Conservation (phyloP, 2,888 invertebrate genomes). For the Ormyrus rosae region DNA sequence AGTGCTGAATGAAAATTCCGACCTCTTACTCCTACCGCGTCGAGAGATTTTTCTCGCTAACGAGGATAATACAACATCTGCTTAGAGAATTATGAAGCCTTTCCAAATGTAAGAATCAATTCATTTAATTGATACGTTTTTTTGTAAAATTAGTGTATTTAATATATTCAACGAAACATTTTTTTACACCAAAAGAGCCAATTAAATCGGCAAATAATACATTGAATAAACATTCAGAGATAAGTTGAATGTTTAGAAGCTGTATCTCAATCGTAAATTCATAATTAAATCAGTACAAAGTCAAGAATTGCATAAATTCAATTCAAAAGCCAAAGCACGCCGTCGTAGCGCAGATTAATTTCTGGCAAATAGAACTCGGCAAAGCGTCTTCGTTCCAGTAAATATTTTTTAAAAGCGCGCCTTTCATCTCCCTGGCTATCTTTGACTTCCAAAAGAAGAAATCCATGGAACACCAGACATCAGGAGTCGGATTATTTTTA, state of each 20-base stretch:
- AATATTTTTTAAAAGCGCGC: constrained; percentile 23
- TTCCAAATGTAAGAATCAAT: background rate
- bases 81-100: background rate
- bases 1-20: constrained; percentile 25
- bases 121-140: too few species aligned
- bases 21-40: background rate
- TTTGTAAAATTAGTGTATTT: too few species aligned
- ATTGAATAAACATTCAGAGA: too few species aligned
- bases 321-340: too few species aligned
- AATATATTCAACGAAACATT: too few species aligned
- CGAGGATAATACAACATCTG: background rate
- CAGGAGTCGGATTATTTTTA: constrained; percentile 60
- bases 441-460: constrained; percentile 38
- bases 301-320: too few species aligned
- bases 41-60: constrained; percentile 2
- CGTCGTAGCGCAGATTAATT: too few species aligned
- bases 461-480: background rate
- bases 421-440: constrained; percentile 26
- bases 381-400: background rate
- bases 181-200: too few species aligned
- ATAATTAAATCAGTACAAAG: too few species aligned
- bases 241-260: too few species aligned
- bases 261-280: too few species aligned
- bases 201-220: too few species aligned
- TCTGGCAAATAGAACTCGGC: background rate